These are phyloP conservation scores for Mormoops blainvillei DNA, from an alignment of 2,113 vertebrate species.

Conservation along the genomic window DNA sequence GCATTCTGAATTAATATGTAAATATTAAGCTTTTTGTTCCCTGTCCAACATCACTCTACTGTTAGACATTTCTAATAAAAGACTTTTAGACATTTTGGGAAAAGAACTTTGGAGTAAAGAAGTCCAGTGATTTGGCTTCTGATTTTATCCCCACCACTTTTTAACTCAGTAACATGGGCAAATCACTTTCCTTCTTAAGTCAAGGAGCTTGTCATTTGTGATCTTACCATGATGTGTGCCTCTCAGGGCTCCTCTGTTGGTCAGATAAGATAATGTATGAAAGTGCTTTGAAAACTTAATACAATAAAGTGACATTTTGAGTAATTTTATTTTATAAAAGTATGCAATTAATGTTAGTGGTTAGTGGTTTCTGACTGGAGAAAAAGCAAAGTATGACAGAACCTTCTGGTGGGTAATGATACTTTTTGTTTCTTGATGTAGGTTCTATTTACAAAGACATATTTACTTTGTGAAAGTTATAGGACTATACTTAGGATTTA, in stretches of 20 bases:
- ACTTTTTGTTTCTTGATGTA: neutral
- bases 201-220: neutral
- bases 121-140: neutral
- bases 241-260: neutral
- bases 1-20: constrained; percentile 27
- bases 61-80: constrained; percentile 13
- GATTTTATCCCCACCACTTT: neutral
- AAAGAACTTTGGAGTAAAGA: neutral
- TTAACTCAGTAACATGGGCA: neutral
- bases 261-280: neutral
- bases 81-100: neutral
- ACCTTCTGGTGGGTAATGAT: neutral
- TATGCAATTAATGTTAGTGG: neutral
- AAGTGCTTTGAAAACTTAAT: constrained; percentile 30
- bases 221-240: neutral
- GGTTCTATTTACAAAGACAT: neutral
- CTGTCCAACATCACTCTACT: neutral
- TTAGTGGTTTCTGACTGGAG: neutral
- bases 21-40: neutral
- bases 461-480: neutral
- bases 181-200: neutral
- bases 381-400: neutral
- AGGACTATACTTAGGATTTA: neutral
- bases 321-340: constrained; percentile 9
- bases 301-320: neutral